A percentile compares a stretch with the other conserved stretches of the same genome.
These are phyloP conservation scores for Goniozus legneri DNA, from an alignment of 1,140 invertebrate species.

Conservation along the genomic window DNA sequence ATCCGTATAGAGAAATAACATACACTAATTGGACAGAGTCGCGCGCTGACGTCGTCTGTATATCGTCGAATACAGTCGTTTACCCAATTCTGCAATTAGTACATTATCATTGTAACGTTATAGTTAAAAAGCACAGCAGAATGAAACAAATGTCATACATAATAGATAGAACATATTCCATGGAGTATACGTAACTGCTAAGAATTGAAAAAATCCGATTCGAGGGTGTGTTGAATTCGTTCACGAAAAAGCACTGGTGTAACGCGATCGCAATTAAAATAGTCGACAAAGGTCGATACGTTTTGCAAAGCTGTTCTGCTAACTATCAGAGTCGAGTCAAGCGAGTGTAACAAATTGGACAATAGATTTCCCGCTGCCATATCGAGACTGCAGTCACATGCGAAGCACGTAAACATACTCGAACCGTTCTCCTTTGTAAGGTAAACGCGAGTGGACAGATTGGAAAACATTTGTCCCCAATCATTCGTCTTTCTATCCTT, in stretches of 20 bases:
- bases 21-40: too few relatives aligned
- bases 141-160: too few relatives aligned
- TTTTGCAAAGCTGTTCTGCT: constrained; percentile 11
- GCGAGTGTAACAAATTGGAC: constrained; percentile 16
- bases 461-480: constrained; percentile 39
- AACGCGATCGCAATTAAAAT: constrained; percentile 41
- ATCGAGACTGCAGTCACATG: constrained; percentile 19
- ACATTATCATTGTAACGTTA: too few relatives aligned
- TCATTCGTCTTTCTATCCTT: not conserved
- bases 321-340: constrained; percentile 11
- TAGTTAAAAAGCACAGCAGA: too few relatives aligned
- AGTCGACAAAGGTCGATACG: constrained; percentile 30
- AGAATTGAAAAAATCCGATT: too few relatives aligned
- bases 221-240: too few relatives aligned
- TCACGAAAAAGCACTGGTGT: constrained; percentile 15
- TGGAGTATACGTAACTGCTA: too few relatives aligned
- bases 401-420: constrained; percentile 37
- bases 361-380: constrained; percentile 12
- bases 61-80: too few relatives aligned
- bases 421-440: constrained; percentile 35
- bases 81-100: too few relatives aligned
- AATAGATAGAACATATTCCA: too few relatives aligned
- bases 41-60: too few relatives aligned
- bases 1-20: too few relatives aligned
- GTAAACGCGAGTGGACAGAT: constrained; percentile 34